Percentiles rank a stretch among this genome's conserved stretches.
phyloP scores from a whole-genome alignment of 1,140 invertebrate species.

The Achroia grisella region DNA sequence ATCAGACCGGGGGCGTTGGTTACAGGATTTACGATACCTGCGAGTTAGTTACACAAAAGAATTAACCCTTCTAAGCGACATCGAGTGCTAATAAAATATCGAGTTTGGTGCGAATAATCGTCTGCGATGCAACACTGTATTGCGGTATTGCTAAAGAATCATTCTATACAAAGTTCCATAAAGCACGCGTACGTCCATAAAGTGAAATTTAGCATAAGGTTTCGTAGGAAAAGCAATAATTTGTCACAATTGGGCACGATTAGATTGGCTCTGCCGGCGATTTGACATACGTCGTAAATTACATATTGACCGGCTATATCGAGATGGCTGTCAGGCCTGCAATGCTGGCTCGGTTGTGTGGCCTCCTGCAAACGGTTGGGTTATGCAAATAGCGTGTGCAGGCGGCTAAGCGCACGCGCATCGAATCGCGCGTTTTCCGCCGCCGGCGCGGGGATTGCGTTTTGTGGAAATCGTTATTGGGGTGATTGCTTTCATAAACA shows the following conservation, averaged over 20 bases:
- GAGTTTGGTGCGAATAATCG: constrained; percentile 54
- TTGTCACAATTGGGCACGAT: constrained; percentile 69
- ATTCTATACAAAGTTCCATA: constrained; percentile 39
- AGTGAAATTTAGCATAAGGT: constrained; percentile 64
- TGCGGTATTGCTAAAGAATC: constrained; percentile 26
- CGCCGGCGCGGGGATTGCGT: constrained; percentile 35
- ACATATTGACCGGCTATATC: constrained; percentile 34
- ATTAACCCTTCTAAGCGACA: constrained; percentile 60
- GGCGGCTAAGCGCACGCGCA: constrained; percentile 52
- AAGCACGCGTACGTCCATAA: constrained; percentile 34
- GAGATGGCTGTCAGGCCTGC: constrained; percentile 23
- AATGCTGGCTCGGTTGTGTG: constrained; percentile 8
- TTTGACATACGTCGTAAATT: constrained; percentile 69
- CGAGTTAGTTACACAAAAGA: constrained; percentile 47
- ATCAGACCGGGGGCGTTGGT: constrained; percentile 46
- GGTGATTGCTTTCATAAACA: constrained; percentile 72
- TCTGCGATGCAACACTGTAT: constrained; percentile 55
- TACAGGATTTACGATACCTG: constrained; percentile 47
- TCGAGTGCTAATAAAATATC: constrained; percentile 64
- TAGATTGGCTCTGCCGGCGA: constrained; percentile 65
- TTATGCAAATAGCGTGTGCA: constrained; percentile 51
- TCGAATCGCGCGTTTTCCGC: constrained; percentile 68
- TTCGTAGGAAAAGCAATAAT: constrained; percentile 71
- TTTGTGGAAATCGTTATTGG: constrained; percentile 71
- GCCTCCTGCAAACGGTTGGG: constrained; percentile 29